phyloP scores from a whole-genome alignment of 2,113 vertebrate genomes.

The human region GRCh38 chr12:92291001-92291500 shows the following conservation, averaged over 20 bases:
- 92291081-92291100: neutral
- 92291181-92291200: neutral
- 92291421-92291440: neutral
- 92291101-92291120: neutral
- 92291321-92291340: neutral
- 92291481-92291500: neutral
- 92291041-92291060: neutral
- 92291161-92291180: neutral
- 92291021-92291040: neutral
- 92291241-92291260: constrained; percentile 20
- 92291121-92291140: neutral
- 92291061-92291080: neutral
- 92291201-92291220: neutral
- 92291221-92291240: neutral
- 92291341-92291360: neutral
- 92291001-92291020: neutral
- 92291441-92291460: neutral
- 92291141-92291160: neutral
- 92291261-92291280: neutral
- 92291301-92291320: neutral
- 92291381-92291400: neutral
- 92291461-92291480: neutral
- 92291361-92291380: neutral
- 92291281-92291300: neutral
- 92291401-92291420: neutral